These are phyloP conservation scores for Drosophila rellima DNA, from an alignment of 2,888 invertebrate species.

Conservation along the genomic window DNA sequence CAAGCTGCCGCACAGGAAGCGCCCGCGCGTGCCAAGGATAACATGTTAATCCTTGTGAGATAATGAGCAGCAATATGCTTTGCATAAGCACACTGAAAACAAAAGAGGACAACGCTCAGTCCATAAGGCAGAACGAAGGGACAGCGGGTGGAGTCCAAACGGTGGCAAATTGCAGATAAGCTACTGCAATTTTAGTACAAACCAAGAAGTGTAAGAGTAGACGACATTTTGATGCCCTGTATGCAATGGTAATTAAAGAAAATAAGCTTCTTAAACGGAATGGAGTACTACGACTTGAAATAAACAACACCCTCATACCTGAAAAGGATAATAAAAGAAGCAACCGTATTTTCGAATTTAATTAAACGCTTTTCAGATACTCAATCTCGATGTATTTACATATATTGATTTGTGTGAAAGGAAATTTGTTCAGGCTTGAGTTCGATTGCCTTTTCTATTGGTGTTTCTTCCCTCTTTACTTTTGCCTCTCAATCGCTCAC, in stretches of 20 bases:
- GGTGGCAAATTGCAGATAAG: constrained; percentile 51
- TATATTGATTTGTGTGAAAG: background rate
- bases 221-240: constrained; percentile 2
- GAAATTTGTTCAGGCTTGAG: background rate
- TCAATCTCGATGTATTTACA: constrained; percentile 5
- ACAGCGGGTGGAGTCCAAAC: constrained; percentile 1
- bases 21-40: constrained; percentile 70
- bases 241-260: background rate
- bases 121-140: background rate
- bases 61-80: constrained; percentile 73
- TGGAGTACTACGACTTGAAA: too few relatives aligned
- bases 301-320: too few relatives aligned
- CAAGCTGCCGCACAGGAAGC: constrained; percentile 34
- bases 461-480: background rate
- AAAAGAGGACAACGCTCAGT: constrained; percentile 13
- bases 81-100: constrained; percentile 34
- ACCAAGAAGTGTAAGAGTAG: background rate
- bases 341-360: background rate
- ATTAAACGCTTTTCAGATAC: background rate
- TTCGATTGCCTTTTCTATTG: background rate
- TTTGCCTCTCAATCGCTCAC: too few relatives aligned
- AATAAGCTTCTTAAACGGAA: background rate
- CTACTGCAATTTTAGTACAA: constrained; percentile 18
- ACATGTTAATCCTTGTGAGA: constrained; percentile 77
- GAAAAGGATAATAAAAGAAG: too few relatives aligned